These are phyloP conservation scores for Tretioscincus oriximinensis DNA, from an alignment of 2,113 vertebrate genomes.

Conservation along the genomic window DNA sequence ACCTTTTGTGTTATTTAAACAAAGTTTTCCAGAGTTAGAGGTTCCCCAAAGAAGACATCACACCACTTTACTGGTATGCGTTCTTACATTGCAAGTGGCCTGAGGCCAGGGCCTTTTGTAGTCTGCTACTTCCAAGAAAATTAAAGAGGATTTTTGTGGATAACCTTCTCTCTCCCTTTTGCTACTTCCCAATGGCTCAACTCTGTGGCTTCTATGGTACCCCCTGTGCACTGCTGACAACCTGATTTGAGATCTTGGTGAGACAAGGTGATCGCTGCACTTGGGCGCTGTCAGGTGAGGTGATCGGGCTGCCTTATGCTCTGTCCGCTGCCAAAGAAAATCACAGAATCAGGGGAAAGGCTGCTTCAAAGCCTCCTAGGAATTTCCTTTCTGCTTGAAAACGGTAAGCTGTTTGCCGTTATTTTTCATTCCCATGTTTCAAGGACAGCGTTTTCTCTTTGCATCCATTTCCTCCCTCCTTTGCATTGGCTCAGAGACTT, in stretches of 20 bases:
- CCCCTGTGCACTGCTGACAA: background rate
- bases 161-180: slow-evolving; percentile 10
- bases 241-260: background rate
- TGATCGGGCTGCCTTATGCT: background rate
- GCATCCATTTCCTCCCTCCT: background rate
- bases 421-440: background rate
- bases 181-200: slow-evolving; percentile 25
- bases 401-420: too few species aligned
- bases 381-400: background rate
- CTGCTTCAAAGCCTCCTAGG: background rate
- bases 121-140: slow-evolving; percentile 45
- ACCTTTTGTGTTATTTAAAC: too few species aligned
- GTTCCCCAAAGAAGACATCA: too few species aligned
- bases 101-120: slow-evolving; percentile 34
- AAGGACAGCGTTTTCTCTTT: background rate
- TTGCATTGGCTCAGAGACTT: background rate
- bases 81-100: too few species aligned
- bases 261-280: rapidly evolving
- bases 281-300: slow-evolving; percentile 4
- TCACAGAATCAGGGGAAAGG: slow-evolving; percentile 36
- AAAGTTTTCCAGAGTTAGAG: too few species aligned
- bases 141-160: slow-evolving; percentile 7
- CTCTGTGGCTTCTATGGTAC: background rate
- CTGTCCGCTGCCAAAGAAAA: background rate
- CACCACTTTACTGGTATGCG: too few species aligned